These are phyloP conservation scores for Chascanopsetta lugubris DNA, from an alignment of 2,113 vertebrate species.

Conservation along the genomic window DNA sequence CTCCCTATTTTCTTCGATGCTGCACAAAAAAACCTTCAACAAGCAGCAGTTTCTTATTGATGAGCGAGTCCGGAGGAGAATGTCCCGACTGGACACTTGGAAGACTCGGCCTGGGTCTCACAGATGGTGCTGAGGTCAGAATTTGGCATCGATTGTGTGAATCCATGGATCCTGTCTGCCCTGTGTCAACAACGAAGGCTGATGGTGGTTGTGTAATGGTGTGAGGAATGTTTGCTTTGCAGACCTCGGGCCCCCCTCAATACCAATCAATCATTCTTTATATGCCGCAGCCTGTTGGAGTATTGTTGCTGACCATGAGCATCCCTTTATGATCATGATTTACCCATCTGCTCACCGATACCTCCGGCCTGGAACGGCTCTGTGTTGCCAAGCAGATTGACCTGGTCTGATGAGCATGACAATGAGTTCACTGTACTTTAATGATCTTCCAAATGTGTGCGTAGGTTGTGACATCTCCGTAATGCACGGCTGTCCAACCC, in stretches of 20 bases:
- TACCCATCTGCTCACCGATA: slow-evolving; percentile 14
- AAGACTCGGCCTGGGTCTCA: background rate
- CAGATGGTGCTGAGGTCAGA: background rate
- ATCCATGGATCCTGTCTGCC: background rate
- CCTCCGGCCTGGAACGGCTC: background rate
- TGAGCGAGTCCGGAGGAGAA: background rate
- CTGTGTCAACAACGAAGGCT: background rate
- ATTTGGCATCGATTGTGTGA: background rate
- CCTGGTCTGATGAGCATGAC: background rate
- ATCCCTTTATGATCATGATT: background rate
- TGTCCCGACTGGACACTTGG: background rate
- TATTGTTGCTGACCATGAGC: background rate
- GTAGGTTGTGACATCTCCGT: too few species aligned
- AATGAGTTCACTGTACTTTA: background rate
- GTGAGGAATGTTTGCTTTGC: background rate
- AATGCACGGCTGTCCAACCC: background rate
- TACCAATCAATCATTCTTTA: slow-evolving; percentile 6
- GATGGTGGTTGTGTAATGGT: background rate
- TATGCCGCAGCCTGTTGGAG: background rate
- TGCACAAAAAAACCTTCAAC: background rate
- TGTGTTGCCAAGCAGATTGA: background rate
- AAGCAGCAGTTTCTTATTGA: background rate
- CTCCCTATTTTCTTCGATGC: background rate
- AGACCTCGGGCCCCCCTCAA: background rate
- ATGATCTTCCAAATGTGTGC: too few species aligned